These are phyloP conservation scores for Apteryx owenii DNA, from an alignment of 2,113 vertebrate species.

Conservation along the genomic window DNA sequence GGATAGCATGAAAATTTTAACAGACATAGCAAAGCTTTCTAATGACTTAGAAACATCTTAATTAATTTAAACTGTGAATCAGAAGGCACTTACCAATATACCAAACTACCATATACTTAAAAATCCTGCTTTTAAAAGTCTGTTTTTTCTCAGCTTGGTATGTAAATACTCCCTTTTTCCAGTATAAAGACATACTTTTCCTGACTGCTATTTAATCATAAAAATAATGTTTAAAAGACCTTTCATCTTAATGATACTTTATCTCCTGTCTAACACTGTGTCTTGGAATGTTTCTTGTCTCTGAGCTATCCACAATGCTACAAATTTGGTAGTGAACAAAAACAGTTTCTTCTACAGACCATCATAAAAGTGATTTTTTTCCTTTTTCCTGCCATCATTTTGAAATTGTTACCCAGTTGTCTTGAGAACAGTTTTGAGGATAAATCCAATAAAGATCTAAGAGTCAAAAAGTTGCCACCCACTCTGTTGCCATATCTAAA, in stretches of 20 bases:
- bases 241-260: background rate
- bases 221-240: background rate
- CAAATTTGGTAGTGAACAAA: background rate
- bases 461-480: background rate
- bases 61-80: background rate
- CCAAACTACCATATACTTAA: background rate
- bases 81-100: background rate
- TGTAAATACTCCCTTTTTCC: background rate
- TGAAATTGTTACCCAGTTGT: background rate
- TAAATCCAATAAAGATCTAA: background rate
- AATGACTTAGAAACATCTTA: conserved; percentile 16
- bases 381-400: background rate
- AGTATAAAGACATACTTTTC: background rate
- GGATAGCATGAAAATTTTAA: background rate
- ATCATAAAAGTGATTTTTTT: background rate
- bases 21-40: background rate
- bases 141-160: background rate
- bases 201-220: background rate
- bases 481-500: background rate
- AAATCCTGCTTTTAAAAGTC: background rate
- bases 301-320: background rate
- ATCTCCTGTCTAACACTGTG: background rate
- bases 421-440: background rate
- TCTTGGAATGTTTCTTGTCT: background rate
- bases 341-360: background rate